These are phyloP conservation scores for Zalophus californianus DNA, from an alignment of 2,797 vertebrate genomes.

Conservation along the genomic window DNA sequence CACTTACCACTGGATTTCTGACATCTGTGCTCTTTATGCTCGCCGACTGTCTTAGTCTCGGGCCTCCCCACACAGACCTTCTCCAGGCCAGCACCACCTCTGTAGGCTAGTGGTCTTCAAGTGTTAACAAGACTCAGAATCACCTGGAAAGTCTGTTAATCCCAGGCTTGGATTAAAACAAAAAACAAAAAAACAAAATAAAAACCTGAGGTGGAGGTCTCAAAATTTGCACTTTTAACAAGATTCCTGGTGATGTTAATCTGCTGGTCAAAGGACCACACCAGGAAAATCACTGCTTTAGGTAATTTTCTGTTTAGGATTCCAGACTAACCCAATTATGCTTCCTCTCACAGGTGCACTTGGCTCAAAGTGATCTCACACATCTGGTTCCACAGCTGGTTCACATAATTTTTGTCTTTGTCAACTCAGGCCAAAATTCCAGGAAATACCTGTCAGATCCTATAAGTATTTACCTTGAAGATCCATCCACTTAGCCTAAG, in stretches of 20 bases:
- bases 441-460: neutral
- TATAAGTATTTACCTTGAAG: neutral
- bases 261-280: neutral
- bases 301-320: neutral
- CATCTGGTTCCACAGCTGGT: neutral
- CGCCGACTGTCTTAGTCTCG: neutral
- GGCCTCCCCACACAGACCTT: neutral
- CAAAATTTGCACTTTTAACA: neutral
- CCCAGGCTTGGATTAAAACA: neutral
- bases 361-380: neutral
- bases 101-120: too few species aligned
- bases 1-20: neutral
- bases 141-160: neutral
- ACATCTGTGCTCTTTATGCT: neutral
- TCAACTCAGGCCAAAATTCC: neutral
- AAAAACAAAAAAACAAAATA: neutral
- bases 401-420: neutral
- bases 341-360: neutral
- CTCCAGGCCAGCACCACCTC: neutral
- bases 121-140: neutral
- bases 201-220: accelerated
- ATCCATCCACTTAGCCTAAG: neutral
- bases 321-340: neutral
- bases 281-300: neutral
- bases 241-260: too few species aligned